Percentiles rank a stretch among this genome's conserved stretches.
Evolutionary conservation across 92 coral and sea anemone genomes (phyloP).

Genomic region (Epizoanthus illoricatus): DNA sequence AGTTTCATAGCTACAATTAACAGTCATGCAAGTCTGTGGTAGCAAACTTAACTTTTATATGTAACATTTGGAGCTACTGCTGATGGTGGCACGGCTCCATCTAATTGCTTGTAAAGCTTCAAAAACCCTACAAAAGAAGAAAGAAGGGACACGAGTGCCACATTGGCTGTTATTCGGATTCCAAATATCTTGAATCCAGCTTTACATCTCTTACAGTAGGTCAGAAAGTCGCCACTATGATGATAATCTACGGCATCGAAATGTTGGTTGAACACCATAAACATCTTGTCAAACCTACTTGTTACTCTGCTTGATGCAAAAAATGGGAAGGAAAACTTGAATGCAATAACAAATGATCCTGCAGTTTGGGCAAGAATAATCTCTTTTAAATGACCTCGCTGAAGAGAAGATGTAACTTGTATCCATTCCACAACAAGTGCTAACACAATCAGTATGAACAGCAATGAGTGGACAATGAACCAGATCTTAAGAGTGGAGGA

Average conservation of each 20-base stretch:
- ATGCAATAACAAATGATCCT: constrained; percentile 58
- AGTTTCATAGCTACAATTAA: no score
- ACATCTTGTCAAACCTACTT: constrained; percentile 59
- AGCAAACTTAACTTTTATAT: background rate
- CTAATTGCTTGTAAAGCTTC: constrained; percentile 51
- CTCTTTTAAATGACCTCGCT: constrained; percentile 7
- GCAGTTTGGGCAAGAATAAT: constrained; percentile 49
- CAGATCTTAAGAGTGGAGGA: constrained; percentile 43
- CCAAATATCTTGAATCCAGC: constrained; percentile 60
- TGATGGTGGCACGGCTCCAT: background rate
- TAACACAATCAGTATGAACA: constrained; percentile 44
- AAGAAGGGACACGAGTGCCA: constrained; percentile 57
- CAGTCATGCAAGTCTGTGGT: no score
- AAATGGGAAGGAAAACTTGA: constrained; percentile 68
- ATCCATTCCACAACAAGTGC: constrained; percentile 54
- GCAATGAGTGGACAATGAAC: constrained; percentile 59
- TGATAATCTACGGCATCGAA: constrained; percentile 44
- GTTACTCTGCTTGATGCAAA: constrained; percentile 64
- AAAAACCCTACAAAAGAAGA: constrained; percentile 59
- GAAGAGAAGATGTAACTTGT: constrained; percentile 16
- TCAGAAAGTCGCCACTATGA: constrained; percentile 56
- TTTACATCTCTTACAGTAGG: constrained; percentile 56
- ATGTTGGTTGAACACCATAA: constrained; percentile 40
- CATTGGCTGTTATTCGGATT: constrained; percentile 39
- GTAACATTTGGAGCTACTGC: background rate